Base-by-base conservation (phyloP, 2,113 vertebrate genomes). In the Lontra canadensis region DNA sequence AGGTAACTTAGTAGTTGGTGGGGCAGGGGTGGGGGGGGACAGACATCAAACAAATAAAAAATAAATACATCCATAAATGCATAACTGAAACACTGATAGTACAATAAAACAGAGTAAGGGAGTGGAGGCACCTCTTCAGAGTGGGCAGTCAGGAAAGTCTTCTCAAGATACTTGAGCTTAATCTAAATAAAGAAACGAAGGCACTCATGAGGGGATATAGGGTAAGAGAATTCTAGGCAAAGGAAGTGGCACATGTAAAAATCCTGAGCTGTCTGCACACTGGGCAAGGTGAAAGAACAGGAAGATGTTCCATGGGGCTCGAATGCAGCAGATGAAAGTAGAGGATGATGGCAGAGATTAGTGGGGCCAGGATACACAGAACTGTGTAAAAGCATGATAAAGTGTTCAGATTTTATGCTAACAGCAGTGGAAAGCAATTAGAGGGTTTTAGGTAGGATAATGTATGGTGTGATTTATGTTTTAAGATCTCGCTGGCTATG, bases 361-460 rank as follows among this genome's bases (percentile, higher is more conserved):
- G 39, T 31, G 36, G 26, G 8, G 8, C 23, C 6, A 34, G 6
- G 44, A 73, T 47, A 42, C 1, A 39, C 3, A 55, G 52, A 26
- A 82, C 29, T 86, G 73, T 57, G 47, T 34, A 86, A 76, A 82
- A 59, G 39, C 61, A 61, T 63, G 86, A 79, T 39, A 11, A 49
- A 91, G 44, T 55, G 69, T 87, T 96, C 89, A 61, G 14, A 82
- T 94, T 71, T 90, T 92, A 55, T 55, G 73, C 93, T 95, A 63
- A 92, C 59, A 92, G 90, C 61, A 79, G 55, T 36, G 69, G 67
- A 29, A 89, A 95, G 92, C 78, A 93, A 96, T 82, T 93, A 80
- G 78, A 93, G 31, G 31, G 9, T 49, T 92, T 87, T 96, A 44
- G n/a, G n/a, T 86, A 74, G 49, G n/a, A 63, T 82, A 76, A 67